Base-by-base conservation (phyloP, 1,140 invertebrate genomes). In the Calycopis cecrops region DNA sequence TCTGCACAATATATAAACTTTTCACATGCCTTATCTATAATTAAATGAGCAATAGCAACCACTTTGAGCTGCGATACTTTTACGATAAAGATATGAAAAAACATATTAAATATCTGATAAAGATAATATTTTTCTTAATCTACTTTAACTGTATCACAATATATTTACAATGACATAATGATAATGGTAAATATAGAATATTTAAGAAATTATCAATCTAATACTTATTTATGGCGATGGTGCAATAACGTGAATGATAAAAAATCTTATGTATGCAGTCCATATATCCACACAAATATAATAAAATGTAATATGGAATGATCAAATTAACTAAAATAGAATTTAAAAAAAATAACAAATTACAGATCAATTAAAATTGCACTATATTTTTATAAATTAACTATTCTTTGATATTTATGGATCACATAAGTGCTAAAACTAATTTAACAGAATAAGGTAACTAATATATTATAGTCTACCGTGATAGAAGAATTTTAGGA, bases 281-380 rank as follows among this genome's bases (percentile, higher is more conserved):
- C 21, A 16, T 14, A 52, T 38, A 14, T 52, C 11, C 38, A 52
- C 33, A 47, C 1, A 47, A 44, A 44, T 9, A 14, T 8, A 49
- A 9, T 14, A 33, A 14, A 33, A 6, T 34, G 12, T 42, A 62
- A 69, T 67, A 72, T 76, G 76, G 76, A 83, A 81, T 80, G 79
- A 76, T 52, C 48, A 58, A 62, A 55, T 71, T 75, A 76, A 74
- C 66, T 63, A 71, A 65, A 66, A 76, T 79, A 85, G 73, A 82
- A 66, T 79, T 81, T 66, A 71, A 74, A 73, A 48, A 64, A 59
- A 64, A 59, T 68, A 85, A 85, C 79, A 72, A 81, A 76, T 69
- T 67, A 78, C 67, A 82, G 65, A 76, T 85, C 79, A 79, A 68
- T 77, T 73, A 69, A 73, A 67, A 73, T 80, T 79, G 65, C 69